A percentile compares a stretch with the other conserved stretches of the same genome.
Conservation (phyloP, 64 coral and sea anemone species). For the Orbicella faveolata region DNA sequence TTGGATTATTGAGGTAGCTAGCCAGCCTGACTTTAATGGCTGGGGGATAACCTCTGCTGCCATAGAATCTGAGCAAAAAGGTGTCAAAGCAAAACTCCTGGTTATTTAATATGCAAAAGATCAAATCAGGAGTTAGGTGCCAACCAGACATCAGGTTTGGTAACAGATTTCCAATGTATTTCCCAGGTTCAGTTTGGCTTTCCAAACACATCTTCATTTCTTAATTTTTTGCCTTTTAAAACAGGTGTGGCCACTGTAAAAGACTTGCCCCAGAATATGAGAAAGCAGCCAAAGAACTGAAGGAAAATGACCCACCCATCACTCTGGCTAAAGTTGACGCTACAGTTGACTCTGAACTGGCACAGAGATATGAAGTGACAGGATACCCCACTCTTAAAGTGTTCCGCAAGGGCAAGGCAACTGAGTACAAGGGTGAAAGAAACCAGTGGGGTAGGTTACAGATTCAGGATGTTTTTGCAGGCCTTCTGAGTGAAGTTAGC, state of each 20-base stretch:
- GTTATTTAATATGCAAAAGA: too few relatives aligned
- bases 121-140: too few relatives aligned
- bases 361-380: constrained; percentile 66
- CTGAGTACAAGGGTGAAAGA: constrained; percentile 91
- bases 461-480: background rate
- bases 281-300: constrained; percentile 90
- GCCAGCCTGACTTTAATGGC: too few relatives aligned
- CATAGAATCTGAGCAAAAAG: too few relatives aligned
- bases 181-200: too few relatives aligned
- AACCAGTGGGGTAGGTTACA: constrained; percentile 73
- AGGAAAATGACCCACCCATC: constrained; percentile 95
- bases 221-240: background rate
- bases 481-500: background rate
- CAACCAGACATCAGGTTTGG: too few relatives aligned
- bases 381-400: constrained; percentile 94
- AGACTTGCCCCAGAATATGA: constrained; percentile 95
- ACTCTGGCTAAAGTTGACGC: constrained; percentile 93
- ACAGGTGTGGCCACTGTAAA: constrained; percentile 98
- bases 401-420: constrained; percentile 88
- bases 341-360: constrained; percentile 66
- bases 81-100: too few relatives aligned
- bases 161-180: too few relatives aligned
- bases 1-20: too few relatives aligned
- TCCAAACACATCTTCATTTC: too few relatives aligned
- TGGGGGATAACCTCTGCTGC: too few relatives aligned